These are phyloP conservation scores for Leptoteleia sp. DNA, from an alignment of 1,140 invertebrate genomes.

Conservation along the genomic window DNA sequence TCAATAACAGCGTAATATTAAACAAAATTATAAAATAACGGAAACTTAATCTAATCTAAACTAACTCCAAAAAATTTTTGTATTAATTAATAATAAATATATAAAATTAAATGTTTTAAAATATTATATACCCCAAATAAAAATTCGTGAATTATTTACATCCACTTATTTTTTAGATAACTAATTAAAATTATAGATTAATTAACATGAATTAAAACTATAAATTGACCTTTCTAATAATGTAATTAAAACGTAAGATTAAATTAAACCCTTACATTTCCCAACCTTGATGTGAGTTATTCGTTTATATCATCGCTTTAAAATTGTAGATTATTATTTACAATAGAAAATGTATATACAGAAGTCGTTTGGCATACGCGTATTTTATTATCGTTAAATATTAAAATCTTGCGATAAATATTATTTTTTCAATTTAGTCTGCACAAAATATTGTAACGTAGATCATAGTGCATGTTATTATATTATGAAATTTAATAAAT, in stretches of 20 bases:
- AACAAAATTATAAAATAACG: conserved; percentile 2
- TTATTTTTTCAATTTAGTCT: conserved; percentile 5
- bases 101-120: conserved; percentile 1
- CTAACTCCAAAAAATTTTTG: too few species aligned
- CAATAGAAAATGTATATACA: conserved; percentile 30
- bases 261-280: neutral
- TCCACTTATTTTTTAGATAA: too few species aligned
- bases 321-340: conserved; percentile 11
- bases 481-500: too few species aligned
- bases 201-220: too few species aligned
- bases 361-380: conserved; percentile 10
- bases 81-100: neutral
- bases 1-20: too few species aligned
- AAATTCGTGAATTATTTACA: too few species aligned
- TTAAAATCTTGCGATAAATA: conserved; percentile 9
- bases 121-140: too few species aligned
- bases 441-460: neutral
- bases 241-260: neutral
- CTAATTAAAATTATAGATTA: too few species aligned
- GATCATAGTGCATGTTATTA: too few species aligned
- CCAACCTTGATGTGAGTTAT: conserved; percentile 18
- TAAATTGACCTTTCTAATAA: neutral
- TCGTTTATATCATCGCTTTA: conserved; percentile 1
- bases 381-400: conserved; percentile 17
- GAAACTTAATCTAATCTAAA: too few species aligned